Evolutionary conservation across 2,888 invertebrate species (phyloP).

Genomic region (Erebia ligea): DNA sequence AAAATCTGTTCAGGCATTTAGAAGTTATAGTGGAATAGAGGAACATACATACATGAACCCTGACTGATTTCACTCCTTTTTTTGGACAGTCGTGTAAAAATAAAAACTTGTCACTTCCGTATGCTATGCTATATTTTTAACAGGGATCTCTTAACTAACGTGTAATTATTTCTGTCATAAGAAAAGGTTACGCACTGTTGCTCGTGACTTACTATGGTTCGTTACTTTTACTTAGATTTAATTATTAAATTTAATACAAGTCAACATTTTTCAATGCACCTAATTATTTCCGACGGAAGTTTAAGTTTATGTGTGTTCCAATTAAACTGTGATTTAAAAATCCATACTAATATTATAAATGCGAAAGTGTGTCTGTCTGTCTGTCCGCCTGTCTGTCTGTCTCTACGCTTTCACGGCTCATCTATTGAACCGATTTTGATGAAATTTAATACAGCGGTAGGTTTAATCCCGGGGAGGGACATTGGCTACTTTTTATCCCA

Average conservation of each 20-base stretch:
- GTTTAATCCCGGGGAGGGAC: too few species aligned
- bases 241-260: conserved; percentile 70
- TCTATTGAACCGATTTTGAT: too few species aligned
- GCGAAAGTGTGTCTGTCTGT: too few species aligned
- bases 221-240: conserved; percentile 62
- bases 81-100: neutral
- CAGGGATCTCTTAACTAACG: neutral
- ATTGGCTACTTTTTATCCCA: too few species aligned
- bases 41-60: too few species aligned
- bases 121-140: neutral
- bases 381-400: too few species aligned
- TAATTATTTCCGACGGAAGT: conserved; percentile 73
- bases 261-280: conserved; percentile 54
- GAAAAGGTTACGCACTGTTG: conserved; percentile 45
- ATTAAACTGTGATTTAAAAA: conserved; percentile 19
- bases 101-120: conserved; percentile 4
- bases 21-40: too few species aligned
- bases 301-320: conserved; percentile 21
- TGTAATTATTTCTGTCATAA: conserved; percentile 25
- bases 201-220: conserved; percentile 64
- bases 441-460: too few species aligned
- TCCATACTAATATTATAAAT: too few species aligned
- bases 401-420: too few species aligned
- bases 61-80: too few species aligned
- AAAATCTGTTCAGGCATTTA: too few species aligned